Conservation (phyloP, 2,888 invertebrate species). For the Rapana venosa region DNA sequence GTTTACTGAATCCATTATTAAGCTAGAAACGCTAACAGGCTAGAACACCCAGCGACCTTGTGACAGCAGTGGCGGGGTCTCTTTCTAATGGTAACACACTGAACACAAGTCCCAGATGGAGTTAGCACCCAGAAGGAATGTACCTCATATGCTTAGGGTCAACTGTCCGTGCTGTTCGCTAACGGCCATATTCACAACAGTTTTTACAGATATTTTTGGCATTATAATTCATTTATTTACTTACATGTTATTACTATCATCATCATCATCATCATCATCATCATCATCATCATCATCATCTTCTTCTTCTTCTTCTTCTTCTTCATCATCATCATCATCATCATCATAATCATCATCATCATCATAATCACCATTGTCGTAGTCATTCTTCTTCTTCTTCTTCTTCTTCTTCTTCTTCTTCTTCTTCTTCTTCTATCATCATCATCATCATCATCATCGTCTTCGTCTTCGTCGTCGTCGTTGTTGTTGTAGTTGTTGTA, state of each 20-base stretch:
- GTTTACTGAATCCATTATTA: too few species aligned
- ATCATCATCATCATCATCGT: background rate
- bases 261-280: background rate
- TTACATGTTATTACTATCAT: background rate
- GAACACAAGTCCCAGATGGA: too few species aligned
- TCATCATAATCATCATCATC: background rate
- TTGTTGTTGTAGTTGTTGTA: background rate
- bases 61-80: too few species aligned
- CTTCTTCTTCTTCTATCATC: too few species aligned
- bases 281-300: background rate
- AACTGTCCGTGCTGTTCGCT: too few species aligned
- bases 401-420: background rate
- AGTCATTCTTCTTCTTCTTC: background rate
- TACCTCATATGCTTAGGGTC: too few species aligned
- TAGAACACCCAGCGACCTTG: too few species aligned
- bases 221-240: background rate
- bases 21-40: too few species aligned
- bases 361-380: background rate
- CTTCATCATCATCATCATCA: background rate
- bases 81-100: too few species aligned
- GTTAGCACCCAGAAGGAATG: too few species aligned
- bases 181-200: too few species aligned
- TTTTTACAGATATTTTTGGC: background rate
- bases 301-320: too few species aligned
- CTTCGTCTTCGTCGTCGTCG: background rate